phyloP scores from a whole-genome alignment of 2,888 invertebrate species.

The Tetanocera ferruginea region DNA sequence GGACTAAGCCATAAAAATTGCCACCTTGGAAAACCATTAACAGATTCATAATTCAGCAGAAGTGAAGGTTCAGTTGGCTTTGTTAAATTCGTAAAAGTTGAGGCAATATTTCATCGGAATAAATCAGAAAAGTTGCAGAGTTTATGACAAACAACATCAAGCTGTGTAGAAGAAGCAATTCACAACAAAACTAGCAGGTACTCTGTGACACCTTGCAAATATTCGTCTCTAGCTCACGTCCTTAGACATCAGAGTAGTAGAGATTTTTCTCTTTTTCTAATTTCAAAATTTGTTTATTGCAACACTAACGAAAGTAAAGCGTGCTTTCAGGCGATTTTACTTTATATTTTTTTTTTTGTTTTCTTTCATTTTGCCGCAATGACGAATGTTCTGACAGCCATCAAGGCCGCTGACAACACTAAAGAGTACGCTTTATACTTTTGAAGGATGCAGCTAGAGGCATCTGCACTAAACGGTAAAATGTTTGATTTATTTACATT shows the following conservation, averaged over 20 bases:
- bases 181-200: not conserved
- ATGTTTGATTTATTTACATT: not conserved
- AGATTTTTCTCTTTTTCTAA: not conserved
- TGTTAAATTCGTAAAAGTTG: not conserved
- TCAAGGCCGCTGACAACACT: not conserved
- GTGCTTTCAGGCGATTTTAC: slow-evolving; percentile 33
- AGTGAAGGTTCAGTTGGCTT: not conserved
- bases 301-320: slow-evolving; percentile 36
- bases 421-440: not conserved
- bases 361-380: slow-evolving; percentile 4
- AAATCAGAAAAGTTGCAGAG: slow-evolving; percentile 15
- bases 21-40: not conserved
- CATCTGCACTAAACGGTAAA: not conserved
- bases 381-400: slow-evolving; percentile 19
- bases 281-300: slow-evolving; percentile 41
- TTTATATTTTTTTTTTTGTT: not conserved
- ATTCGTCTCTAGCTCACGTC: not conserved
- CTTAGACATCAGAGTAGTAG: not conserved
- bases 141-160: slow-evolving; percentile 35
- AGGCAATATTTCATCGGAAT: slow-evolving; percentile 1
- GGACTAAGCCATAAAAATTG: not conserved
- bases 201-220: not conserved
- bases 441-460: not conserved
- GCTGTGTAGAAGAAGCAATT: not conserved
- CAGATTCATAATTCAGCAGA: not conserved